These are phyloP conservation scores for Bolinopsis microptera DNA, from an alignment of 37 sponge, comb jelly and placozoan species.

Conservation along the genomic window DNA sequence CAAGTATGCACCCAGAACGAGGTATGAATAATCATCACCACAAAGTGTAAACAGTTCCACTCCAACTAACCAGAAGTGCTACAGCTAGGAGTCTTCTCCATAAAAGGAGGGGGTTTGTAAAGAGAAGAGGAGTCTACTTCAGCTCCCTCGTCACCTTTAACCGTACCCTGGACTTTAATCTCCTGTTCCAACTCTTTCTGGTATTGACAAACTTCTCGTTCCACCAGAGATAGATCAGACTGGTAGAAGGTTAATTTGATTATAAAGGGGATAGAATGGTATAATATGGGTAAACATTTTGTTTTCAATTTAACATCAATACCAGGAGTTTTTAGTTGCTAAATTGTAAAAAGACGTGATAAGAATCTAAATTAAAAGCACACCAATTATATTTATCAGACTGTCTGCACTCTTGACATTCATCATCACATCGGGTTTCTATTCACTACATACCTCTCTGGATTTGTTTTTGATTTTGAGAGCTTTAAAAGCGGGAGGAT, in stretches of 20 bases:
- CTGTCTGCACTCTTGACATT: too few relatives aligned
- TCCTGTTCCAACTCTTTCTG: constrained; percentile 44
- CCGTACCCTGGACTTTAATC: not conserved
- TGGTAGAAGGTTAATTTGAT: not conserved
- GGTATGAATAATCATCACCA: too few relatives aligned
- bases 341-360: too few relatives aligned
- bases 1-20: too few relatives aligned
- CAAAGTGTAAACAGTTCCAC: not conserved
- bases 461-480: constrained; percentile 40
- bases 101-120: not conserved
- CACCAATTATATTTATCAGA: too few relatives aligned
- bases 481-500: constrained; percentile 89
- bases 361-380: too few relatives aligned
- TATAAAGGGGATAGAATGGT: too few relatives aligned
- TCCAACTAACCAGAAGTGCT: not conserved
- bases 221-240: not conserved
- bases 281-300: too few relatives aligned
- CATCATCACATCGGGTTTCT: too few relatives aligned
- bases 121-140: constrained; percentile 20
- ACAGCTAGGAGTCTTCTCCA: not conserved
- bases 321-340: too few relatives aligned
- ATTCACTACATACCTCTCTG: constrained; percentile 17
- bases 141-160: not conserved
- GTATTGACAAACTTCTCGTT: not conserved
- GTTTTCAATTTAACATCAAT: too few relatives aligned